Conservation (phyloP, 1,140 invertebrate genomes). For the Cotesia chilonis region DNA sequence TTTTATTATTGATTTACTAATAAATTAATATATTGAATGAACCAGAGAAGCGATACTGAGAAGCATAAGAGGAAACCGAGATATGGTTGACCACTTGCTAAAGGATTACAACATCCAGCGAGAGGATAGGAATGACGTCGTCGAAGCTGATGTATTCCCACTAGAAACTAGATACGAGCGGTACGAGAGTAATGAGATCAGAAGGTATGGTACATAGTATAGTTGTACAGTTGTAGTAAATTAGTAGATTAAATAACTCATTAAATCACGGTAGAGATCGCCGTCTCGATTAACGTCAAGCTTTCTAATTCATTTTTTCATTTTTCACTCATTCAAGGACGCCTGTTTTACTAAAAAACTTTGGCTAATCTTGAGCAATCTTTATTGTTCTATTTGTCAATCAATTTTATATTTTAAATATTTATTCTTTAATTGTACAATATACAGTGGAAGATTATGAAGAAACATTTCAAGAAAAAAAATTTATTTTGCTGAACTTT, state of each 20-base stretch:
- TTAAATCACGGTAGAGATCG: not conserved
- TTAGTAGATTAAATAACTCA: constrained; percentile 21
- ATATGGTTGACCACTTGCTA: constrained; percentile 74
- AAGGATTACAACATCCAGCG: constrained; percentile 69
- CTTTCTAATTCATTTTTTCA: constrained; percentile 38
- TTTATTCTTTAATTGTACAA: too few relatives aligned
- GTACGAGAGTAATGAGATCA: constrained; percentile 62
- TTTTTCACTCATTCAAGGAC: not conserved
- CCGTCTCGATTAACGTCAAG: constrained; percentile 34
- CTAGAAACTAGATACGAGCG: constrained; percentile 51
- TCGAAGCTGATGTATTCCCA: constrained; percentile 37
- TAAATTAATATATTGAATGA: constrained; percentile 26
- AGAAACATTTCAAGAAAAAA: too few relatives aligned
- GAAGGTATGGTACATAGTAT: constrained; percentile 49
- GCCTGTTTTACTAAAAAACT: not conserved
- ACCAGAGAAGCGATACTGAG: constrained; percentile 79
- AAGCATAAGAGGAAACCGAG: constrained; percentile 76
- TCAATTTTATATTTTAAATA: too few relatives aligned
- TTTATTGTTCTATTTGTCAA: too few relatives aligned
- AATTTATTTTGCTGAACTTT: too few relatives aligned
- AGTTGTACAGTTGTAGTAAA: not conserved
- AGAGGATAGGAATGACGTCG: constrained; percentile 40
- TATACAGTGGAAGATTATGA: too few relatives aligned
- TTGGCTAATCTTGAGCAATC: too few relatives aligned
- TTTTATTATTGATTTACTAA: constrained; percentile 33